A percentile compares a stretch with the other conserved stretches of the same genome.
Conservation (phyloP, 2,888 invertebrate genomes). For the Cheilosia variabilis region DNA sequence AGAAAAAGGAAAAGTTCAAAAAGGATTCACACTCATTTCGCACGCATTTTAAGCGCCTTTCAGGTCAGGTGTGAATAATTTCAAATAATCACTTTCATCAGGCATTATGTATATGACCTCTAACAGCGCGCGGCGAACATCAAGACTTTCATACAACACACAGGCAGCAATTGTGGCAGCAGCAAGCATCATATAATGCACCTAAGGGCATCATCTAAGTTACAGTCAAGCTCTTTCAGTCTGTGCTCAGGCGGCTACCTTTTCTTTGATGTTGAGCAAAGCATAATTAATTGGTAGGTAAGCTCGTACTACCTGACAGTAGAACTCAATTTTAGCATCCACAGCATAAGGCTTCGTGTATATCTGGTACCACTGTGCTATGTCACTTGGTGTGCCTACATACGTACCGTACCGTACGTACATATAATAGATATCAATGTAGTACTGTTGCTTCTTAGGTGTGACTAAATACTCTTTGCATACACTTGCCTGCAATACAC, state of each 20-base stretch:
- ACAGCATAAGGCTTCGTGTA: constrained; percentile 24
- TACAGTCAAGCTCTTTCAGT: constrained; percentile 71
- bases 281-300: constrained; percentile 76
- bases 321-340: constrained; percentile 63
- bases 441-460: constrained; percentile 74
- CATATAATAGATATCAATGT: constrained; percentile 5
- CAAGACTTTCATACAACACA: constrained; percentile 39
- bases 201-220: constrained; percentile 68
- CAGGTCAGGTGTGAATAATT: constrained; percentile 76
- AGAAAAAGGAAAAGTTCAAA: constrained; percentile 64
- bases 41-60: constrained; percentile 75
- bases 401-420: background rate
- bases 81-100: constrained; percentile 75
- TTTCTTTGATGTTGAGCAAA: constrained; percentile 74
- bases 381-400: constrained; percentile 5
- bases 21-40: constrained; percentile 74
- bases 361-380: constrained; percentile 18
- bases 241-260: constrained; percentile 64
- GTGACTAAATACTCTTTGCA: constrained; percentile 75
- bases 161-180: constrained; percentile 56
- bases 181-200: constrained; percentile 51
- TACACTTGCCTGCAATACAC: constrained; percentile 61
- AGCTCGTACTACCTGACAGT: constrained; percentile 64
- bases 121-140: constrained; percentile 70
- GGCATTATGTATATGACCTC: constrained; percentile 71